Conservation (phyloP, 2,113 vertebrate genomes). For the Myotis davidii region DNA sequence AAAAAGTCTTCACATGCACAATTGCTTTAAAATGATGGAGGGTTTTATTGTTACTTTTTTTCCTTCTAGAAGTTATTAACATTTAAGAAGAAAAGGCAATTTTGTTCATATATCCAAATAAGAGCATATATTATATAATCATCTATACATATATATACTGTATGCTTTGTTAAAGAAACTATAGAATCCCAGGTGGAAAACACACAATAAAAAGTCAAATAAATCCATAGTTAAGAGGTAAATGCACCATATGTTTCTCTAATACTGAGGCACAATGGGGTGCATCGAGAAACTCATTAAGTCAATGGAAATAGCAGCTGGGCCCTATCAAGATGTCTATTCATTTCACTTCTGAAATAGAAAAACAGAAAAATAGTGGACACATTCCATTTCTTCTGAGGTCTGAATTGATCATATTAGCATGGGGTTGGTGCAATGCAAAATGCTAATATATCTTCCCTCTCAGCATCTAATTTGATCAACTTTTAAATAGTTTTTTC, state of each 20-base stretch:
- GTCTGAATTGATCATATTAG: background rate
- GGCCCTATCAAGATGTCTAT: background rate
- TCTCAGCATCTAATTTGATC: background rate
- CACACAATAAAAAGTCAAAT: constrained; percentile 34
- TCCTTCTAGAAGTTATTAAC: background rate
- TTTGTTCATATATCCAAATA: background rate
- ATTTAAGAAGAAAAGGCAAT: background rate
- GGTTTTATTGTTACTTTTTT: background rate
- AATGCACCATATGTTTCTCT: constrained; percentile 65
- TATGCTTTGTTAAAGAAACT: constrained; percentile 11
- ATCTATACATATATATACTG: background rate
- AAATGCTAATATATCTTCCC: background rate
- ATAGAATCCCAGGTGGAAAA: background rate
- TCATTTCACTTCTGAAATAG: constrained; percentile 42
- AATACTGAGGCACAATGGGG: constrained; percentile 45
- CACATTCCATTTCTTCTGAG: background rate
- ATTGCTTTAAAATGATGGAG: background rate
- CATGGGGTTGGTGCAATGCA: background rate
- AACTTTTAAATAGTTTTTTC: constrained; percentile 34
- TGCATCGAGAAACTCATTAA: constrained; percentile 66
- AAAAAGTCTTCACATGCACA: background rate
- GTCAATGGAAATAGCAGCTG: constrained; percentile 51
- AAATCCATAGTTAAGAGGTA: constrained; percentile 53
- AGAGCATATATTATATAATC: background rate
- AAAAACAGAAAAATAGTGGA: constrained; percentile 36